These are phyloP conservation scores for Allacma fusca DNA, from an alignment of 2,888 invertebrate genomes.

Conservation along the genomic window DNA sequence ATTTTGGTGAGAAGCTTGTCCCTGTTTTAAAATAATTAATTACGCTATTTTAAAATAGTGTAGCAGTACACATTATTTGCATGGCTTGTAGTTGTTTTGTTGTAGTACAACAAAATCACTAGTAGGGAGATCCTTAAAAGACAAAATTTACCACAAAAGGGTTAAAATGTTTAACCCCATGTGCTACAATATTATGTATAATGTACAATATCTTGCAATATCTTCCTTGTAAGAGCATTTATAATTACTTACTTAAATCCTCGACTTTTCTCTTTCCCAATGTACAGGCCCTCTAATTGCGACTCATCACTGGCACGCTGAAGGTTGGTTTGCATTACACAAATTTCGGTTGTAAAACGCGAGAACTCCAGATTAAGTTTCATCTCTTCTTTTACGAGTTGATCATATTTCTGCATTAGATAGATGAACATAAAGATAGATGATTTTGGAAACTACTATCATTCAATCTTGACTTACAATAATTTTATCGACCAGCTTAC, in stretches of 20 bases:
- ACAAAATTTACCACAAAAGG: too few relatives aligned
- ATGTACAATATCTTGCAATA: too few relatives aligned
- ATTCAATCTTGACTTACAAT: neutral
- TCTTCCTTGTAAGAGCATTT: too few relatives aligned
- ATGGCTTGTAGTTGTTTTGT: too few relatives aligned
- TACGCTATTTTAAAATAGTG: too few relatives aligned
- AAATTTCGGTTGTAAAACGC: neutral
- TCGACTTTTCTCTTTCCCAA: conserved; percentile 39
- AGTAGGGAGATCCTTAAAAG: neutral
- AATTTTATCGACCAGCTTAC: neutral
- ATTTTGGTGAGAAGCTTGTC: conserved; percentile 37
- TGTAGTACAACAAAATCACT: too few relatives aligned
- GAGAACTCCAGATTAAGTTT: conserved; percentile 14
- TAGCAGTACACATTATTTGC: too few relatives aligned
- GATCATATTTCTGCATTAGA: neutral
- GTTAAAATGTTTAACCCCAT: too few relatives aligned
- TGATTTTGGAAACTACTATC: too few relatives aligned
- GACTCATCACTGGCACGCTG: conserved; percentile 23
- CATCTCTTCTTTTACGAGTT: neutral
- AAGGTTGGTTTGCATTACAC: conserved; percentile 23
- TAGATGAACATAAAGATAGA: too few relatives aligned
- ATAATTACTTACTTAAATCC: conserved; percentile 43
- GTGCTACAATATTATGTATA: too few relatives aligned
- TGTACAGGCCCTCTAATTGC: neutral
- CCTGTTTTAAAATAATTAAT: conserved; percentile 20